These are phyloP conservation scores for Caloenas nicobarica DNA, from an alignment of 2,113 vertebrate genomes.

Conservation along the genomic window DNA sequence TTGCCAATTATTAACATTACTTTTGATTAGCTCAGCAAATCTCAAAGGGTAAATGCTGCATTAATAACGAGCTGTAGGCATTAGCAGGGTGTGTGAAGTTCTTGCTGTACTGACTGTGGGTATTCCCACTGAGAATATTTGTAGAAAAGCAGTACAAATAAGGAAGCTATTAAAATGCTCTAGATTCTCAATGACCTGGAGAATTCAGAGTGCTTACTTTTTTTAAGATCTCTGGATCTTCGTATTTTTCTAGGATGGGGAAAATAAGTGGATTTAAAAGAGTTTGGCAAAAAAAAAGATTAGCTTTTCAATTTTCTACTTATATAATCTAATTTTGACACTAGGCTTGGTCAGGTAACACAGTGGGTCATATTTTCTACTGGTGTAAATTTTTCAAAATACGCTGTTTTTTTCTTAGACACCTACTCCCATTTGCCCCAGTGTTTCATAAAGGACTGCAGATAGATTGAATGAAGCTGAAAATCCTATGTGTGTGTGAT, in stretches of 20 bases:
- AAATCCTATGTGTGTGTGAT: neutral
- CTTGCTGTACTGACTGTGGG: neutral
- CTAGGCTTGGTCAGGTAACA: neutral
- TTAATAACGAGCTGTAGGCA: neutral
- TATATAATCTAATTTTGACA: neutral
- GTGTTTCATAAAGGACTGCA: neutral
- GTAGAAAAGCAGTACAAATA: neutral
- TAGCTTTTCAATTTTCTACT: neutral
- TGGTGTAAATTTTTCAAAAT: neutral
- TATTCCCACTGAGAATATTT: neutral
- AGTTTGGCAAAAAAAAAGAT: neutral
- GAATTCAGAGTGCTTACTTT: neutral
- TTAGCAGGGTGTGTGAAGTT: neutral
- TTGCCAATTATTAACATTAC: neutral
- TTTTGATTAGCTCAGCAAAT: slow-evolving; percentile 28
- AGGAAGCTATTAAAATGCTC: neutral
- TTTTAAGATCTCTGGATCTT: neutral
- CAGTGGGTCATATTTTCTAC: neutral
- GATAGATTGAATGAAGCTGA: neutral
- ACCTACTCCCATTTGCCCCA: neutral
- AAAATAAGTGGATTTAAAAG: neutral
- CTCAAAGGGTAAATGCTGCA: neutral
- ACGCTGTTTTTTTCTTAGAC: neutral
- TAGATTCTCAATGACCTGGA: neutral
- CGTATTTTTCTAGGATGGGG: neutral